phyloP scores from a whole-genome alignment of 1,140 invertebrate species.

The Trichonephila inaurata region DNA sequence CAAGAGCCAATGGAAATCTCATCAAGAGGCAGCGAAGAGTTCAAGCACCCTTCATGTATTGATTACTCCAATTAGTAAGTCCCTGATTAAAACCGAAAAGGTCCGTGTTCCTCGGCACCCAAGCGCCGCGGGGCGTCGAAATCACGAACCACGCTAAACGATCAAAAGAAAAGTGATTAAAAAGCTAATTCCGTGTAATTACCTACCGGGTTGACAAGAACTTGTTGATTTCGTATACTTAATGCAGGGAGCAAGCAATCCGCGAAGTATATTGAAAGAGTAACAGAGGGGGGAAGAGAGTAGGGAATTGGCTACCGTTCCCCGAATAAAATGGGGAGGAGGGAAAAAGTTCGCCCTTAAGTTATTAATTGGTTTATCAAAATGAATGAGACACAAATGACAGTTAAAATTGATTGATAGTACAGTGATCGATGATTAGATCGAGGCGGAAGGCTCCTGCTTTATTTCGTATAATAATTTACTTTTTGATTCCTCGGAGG shows the following conservation, averaged over 20 bases:
- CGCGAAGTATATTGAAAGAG: not conserved
- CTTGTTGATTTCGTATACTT: conserved; percentile 57
- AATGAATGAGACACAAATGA: conserved; percentile 47
- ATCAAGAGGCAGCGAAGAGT: not conserved
- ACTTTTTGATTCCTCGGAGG: not conserved
- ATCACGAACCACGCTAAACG: conserved; percentile 13
- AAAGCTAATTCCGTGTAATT: conserved; percentile 63
- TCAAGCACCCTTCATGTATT: conserved; percentile 52
- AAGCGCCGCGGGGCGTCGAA: not conserved
- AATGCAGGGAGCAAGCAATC: not conserved
- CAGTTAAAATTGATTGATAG: conserved; percentile 61
- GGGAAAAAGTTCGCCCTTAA: not conserved
- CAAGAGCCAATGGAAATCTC: not conserved
- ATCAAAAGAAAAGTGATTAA: conserved; percentile 50
- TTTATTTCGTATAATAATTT: not conserved
- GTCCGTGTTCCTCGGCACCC: conserved; percentile 1
- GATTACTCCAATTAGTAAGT: conserved; percentile 57
- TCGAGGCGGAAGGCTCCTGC: not conserved
- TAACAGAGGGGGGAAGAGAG: not conserved
- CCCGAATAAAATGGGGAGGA: not conserved
- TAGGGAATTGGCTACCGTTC: not conserved
- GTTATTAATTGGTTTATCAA: conserved; percentile 69
- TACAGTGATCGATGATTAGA: conserved; percentile 7
- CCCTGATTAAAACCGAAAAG: not conserved
- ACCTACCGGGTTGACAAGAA: conserved; percentile 43